phyloP scores from a whole-genome alignment of 1,140 invertebrate species.

The Lerema accius region DNA sequence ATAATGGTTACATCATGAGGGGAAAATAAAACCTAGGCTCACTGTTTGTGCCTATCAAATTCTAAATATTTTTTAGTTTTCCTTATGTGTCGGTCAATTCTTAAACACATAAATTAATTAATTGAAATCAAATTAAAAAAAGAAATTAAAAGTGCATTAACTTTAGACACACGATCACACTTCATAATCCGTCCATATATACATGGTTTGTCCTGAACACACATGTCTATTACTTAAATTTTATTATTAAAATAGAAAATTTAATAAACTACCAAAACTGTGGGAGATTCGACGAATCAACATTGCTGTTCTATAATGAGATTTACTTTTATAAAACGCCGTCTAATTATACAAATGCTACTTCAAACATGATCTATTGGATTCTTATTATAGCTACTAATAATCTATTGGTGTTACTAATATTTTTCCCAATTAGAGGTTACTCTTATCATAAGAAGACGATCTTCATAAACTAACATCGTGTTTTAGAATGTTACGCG shows the following conservation, averaged over 20 bases:
- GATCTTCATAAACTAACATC: constrained; percentile 46
- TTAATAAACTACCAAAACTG: constrained; percentile 74
- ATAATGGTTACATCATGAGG: too few species aligned
- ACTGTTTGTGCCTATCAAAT: neutral
- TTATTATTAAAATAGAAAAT: constrained; percentile 80
- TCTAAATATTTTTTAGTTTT: neutral
- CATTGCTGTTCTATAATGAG: constrained; percentile 49
- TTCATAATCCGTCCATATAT: constrained; percentile 47
- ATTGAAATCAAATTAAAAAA: constrained; percentile 18
- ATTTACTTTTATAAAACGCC: constrained; percentile 72
- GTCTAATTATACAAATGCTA: constrained; percentile 77
- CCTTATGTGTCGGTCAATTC: neutral
- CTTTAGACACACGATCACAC: constrained; percentile 40
- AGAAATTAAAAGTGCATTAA: constrained; percentile 20
- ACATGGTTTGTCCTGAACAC: constrained; percentile 47
- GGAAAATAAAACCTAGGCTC: too few species aligned
- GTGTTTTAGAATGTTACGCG: constrained; percentile 43
- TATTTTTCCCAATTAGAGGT: constrained; percentile 53
- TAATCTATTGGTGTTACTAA: constrained; percentile 77
- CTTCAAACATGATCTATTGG: constrained; percentile 66
- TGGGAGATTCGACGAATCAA: constrained; percentile 71
- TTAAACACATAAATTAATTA: too few species aligned
- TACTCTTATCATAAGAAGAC: constrained; percentile 62
- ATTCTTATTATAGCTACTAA: constrained; percentile 61
- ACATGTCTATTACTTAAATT: constrained; percentile 49